Percentiles rank a stretch among this genome's conserved stretches.
phyloP scores from a whole-genome alignment of 2,113 vertebrate species.

The Asarcornis scutulata region DNA sequence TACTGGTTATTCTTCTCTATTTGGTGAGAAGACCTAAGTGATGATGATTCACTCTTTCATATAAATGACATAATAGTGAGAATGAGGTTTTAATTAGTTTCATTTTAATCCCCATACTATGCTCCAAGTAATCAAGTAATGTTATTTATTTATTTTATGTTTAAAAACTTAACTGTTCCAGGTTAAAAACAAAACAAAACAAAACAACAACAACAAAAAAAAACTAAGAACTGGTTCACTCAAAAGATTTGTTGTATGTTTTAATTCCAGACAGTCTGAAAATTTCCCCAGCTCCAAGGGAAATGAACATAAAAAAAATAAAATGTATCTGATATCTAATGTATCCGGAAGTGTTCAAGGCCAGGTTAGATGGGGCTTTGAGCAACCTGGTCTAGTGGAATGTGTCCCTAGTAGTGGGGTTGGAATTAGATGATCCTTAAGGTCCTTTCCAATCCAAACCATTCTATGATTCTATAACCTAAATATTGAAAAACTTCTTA shows the following conservation, averaged over 20 bases:
- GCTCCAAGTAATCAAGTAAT: too few relatives aligned
- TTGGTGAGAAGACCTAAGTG: background rate
- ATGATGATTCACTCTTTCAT: background rate
- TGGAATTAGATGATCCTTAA: too few relatives aligned
- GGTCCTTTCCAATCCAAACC: too few relatives aligned
- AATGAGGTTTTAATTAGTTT: background rate
- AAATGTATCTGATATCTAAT: background rate
- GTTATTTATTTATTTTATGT: too few relatives aligned
- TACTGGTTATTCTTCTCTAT: background rate
- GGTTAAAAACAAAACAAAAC: too few relatives aligned
- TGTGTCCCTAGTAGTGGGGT: too few relatives aligned
- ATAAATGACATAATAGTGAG: background rate
- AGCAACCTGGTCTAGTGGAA: too few relatives aligned
- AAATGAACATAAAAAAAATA: background rate
- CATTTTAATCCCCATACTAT: background rate
- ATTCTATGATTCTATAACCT: background rate
- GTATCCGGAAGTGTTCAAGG: too few relatives aligned
- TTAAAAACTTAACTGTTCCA: background rate
- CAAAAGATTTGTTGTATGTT: background rate
- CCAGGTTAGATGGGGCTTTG: too few relatives aligned
- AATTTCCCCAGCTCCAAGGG: background rate
- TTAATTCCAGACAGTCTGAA: conserved; percentile 14
- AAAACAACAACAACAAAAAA: too few relatives aligned
- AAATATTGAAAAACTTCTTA: conserved; percentile 11
- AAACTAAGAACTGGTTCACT: too few relatives aligned